phyloP scores from a whole-genome alignment of 2,888 invertebrate species.

The Chrysolina oricalcia region DNA sequence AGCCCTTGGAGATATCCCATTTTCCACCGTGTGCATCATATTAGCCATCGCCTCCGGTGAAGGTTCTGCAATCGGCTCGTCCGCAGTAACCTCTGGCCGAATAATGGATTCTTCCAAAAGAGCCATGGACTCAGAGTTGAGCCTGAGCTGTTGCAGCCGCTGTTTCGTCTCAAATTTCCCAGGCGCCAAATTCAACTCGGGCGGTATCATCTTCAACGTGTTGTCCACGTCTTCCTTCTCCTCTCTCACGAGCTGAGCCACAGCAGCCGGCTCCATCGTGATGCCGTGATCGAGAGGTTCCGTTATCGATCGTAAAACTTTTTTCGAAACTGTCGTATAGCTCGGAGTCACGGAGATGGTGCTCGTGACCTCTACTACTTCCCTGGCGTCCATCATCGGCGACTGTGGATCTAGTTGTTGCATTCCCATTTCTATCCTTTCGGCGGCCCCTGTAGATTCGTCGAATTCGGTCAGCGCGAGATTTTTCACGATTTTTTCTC shows the following conservation, averaged over 20 bases:
- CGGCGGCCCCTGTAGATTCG: slow-evolving; percentile 33
- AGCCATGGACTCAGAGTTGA: slow-evolving; percentile 63
- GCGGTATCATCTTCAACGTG: slow-evolving; percentile 64
- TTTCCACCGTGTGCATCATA: slow-evolving; percentile 68
- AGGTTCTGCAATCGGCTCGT: slow-evolving; percentile 64
- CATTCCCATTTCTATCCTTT: slow-evolving; percentile 29
- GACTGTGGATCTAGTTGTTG: slow-evolving; percentile 40
- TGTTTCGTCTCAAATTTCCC: slow-evolving; percentile 63
- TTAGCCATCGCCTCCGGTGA: slow-evolving; percentile 67
- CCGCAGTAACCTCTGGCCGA: slow-evolving; percentile 61
- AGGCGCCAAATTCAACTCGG: slow-evolving; percentile 62
- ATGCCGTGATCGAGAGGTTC: slow-evolving; percentile 36
- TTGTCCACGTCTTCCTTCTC: slow-evolving; percentile 67
- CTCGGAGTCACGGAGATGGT: slow-evolving; percentile 51
- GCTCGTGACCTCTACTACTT: slow-evolving; percentile 53
- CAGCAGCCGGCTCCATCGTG: slow-evolving; percentile 58
- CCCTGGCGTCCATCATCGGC: slow-evolving; percentile 38
- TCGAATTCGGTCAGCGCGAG: slow-evolving; percentile 57
- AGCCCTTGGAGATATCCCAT: slow-evolving; percentile 63
- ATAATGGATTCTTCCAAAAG: slow-evolving; percentile 63
- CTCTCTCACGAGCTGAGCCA: slow-evolving; percentile 65
- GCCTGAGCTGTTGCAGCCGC: slow-evolving; percentile 60
- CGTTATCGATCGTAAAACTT: slow-evolving; percentile 34
- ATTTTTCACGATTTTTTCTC: slow-evolving; percentile 58
- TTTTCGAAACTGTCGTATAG: slow-evolving; percentile 40